Conservation (phyloP, 2,797 vertebrate species). For the Sebastes cheni region DNA sequence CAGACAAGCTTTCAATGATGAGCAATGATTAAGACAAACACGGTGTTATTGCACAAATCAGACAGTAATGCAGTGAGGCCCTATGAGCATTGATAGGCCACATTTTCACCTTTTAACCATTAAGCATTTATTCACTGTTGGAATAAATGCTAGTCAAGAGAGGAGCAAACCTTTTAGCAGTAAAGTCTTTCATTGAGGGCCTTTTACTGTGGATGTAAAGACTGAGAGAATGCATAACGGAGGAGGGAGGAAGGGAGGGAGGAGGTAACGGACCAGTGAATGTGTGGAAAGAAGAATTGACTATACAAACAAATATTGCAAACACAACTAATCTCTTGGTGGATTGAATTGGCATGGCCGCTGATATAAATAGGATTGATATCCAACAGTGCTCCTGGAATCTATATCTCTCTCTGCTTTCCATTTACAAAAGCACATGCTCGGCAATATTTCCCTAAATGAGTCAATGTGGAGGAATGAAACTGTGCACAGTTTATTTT, state of each 20-base stretch:
- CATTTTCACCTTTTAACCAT: neutral
- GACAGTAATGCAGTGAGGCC: too few species aligned
- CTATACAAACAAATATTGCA: conserved; percentile 24
- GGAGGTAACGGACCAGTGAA: neutral
- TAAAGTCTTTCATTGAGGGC: neutral
- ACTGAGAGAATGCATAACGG: neutral
- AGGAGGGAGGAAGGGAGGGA: neutral
- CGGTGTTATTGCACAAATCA: neutral
- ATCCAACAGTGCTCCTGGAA: conserved; percentile 35
- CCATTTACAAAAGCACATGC: conserved; percentile 26
- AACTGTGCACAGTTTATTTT: neutral
- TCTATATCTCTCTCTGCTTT: conserved; percentile 30
- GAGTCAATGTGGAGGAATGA: conserved; percentile 6
- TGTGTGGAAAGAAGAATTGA: conserved; percentile 25
- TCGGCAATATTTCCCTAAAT: conserved; percentile 26
- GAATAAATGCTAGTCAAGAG: neutral
- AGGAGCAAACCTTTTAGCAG: neutral
- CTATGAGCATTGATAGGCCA: too few species aligned
- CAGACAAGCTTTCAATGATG: neutral
- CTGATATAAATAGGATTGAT: conserved; percentile 41
- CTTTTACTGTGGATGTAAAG: neutral
- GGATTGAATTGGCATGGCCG: conserved; percentile 19
- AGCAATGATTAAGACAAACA: neutral
- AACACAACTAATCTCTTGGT: conserved; percentile 27
- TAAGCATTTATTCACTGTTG: neutral